A percentile compares a stretch with the other conserved stretches of the same genome.
Conservation (phyloP, 1,140 invertebrate genomes). For the Neuroterus valhalla region DNA sequence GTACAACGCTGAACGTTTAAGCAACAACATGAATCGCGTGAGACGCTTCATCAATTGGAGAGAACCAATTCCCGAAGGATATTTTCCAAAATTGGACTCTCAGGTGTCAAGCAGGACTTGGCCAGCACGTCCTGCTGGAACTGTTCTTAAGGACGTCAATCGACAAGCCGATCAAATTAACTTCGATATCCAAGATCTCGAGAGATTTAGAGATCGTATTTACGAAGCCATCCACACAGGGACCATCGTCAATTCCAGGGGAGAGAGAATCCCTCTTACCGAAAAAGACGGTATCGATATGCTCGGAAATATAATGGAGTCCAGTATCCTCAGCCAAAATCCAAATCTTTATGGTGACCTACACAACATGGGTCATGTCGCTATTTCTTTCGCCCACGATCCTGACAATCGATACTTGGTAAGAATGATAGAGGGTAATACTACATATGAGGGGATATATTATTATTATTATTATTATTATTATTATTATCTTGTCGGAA, state of each 20-base stretch:
- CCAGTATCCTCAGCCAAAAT: slow-evolving; percentile 82
- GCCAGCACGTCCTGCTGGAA: slow-evolving; percentile 78
- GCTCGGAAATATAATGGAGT: slow-evolving; percentile 87
- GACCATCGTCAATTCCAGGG: slow-evolving; percentile 74
- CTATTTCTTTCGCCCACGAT: slow-evolving; percentile 83
- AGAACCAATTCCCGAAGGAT: slow-evolving; percentile 80
- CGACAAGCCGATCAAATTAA: slow-evolving; percentile 80
- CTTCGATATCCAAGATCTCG: slow-evolving; percentile 81
- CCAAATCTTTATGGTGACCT: slow-evolving; percentile 82
- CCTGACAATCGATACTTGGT: slow-evolving; percentile 83
- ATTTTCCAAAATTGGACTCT: slow-evolving; percentile 84
- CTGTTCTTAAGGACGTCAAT: slow-evolving; percentile 79
- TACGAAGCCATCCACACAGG: slow-evolving; percentile 84
- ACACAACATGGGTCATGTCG: slow-evolving; percentile 83
- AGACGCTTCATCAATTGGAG: slow-evolving; percentile 78
- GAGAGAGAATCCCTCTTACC: slow-evolving; percentile 76
- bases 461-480: too few relatives aligned
- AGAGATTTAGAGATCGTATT: slow-evolving; percentile 85
- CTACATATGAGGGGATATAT: too few relatives aligned
- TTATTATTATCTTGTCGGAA: too few relatives aligned
- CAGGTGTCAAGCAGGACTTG: slow-evolving; percentile 79
- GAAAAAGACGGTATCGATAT: slow-evolving; percentile 86
- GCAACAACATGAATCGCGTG: slow-evolving; percentile 69
- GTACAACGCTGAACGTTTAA: slow-evolving; percentile 81
- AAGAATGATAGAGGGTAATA: slow-evolving; percentile 40